Evolutionary conservation across 2,888 invertebrate species (phyloP).

Genomic region (Selenia dentaria): DNA sequence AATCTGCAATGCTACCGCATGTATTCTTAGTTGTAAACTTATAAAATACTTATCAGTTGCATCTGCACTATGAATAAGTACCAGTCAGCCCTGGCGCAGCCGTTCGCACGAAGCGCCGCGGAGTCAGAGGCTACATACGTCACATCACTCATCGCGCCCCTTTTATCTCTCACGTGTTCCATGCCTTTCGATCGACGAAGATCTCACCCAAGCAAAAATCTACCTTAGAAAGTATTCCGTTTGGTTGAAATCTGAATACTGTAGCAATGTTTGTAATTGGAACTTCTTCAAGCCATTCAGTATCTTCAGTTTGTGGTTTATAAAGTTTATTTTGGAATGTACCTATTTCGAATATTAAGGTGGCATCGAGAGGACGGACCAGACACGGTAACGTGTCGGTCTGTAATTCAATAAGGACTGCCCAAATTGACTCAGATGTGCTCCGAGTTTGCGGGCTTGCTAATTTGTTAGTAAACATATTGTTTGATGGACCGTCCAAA

Average conservation of each 20-base stretch:
- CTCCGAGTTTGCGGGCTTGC: slow-evolving; percentile 66
- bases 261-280: background rate
- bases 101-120: slow-evolving; percentile 53
- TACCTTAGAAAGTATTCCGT: slow-evolving; percentile 25
- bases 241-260: slow-evolving; percentile 23
- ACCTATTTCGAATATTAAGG: slow-evolving; percentile 10
- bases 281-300: slow-evolving; percentile 16
- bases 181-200: slow-evolving; percentile 46
- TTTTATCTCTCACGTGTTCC: slow-evolving; percentile 60
- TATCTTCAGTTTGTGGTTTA: background rate
- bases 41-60: background rate
- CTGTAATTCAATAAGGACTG: slow-evolving; percentile 80
- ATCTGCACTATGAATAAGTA: slow-evolving; percentile 49
- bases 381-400: slow-evolving; percentile 69
- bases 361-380: slow-evolving; percentile 41
- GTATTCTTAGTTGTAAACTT: background rate
- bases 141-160: slow-evolving; percentile 75
- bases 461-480: slow-evolving; percentile 79
- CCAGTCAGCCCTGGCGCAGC: slow-evolving; percentile 44
- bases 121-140: slow-evolving; percentile 72
- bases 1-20: background rate
- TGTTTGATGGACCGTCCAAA: slow-evolving; percentile 54
- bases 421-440: slow-evolving; percentile 80
- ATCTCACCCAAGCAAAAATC: slow-evolving; percentile 30
- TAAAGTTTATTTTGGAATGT: slow-evolving; percentile 31